phyloP scores from a whole-genome alignment of 2,797 vertebrate genomes.

The Apogon talboti region DNA sequence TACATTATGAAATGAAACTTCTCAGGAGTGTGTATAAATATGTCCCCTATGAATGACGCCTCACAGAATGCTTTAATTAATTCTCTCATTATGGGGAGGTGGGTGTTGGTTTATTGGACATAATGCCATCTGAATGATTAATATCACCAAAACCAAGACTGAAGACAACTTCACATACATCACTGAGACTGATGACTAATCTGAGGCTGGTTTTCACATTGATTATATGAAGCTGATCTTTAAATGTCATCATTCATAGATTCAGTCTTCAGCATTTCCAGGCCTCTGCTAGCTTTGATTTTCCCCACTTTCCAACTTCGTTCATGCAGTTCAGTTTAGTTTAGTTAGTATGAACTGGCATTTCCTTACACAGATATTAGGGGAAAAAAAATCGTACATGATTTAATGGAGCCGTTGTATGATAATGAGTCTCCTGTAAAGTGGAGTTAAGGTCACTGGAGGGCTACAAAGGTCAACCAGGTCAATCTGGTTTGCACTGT shows the following conservation, averaged over 20 bases:
- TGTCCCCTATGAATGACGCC: neutral
- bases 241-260: slow-evolving; percentile 4
- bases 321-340: neutral
- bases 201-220: neutral
- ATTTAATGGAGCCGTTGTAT: neutral
- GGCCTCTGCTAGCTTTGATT: neutral
- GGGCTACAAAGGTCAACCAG: neutral
- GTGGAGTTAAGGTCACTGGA: neutral
- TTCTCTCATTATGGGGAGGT: neutral
- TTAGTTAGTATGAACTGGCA: neutral
- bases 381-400: too few relatives aligned
- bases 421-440: neutral
- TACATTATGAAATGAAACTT: neutral
- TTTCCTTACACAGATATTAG: too few relatives aligned
- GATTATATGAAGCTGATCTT: neutral
- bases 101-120: neutral
- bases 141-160: neutral
- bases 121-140: slow-evolving; percentile 3
- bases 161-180: neutral
- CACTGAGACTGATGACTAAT: neutral
- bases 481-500: slow-evolving; percentile 3
- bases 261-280: neutral
- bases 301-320: neutral
- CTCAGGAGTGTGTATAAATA: neutral
- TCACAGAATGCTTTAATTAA: neutral